A percentile compares a stretch with the other conserved stretches of the same genome.
These are phyloP conservation scores for Dufourea novaeangliae DNA, from an alignment of 1,140 invertebrate species.

Conservation along the genomic window DNA sequence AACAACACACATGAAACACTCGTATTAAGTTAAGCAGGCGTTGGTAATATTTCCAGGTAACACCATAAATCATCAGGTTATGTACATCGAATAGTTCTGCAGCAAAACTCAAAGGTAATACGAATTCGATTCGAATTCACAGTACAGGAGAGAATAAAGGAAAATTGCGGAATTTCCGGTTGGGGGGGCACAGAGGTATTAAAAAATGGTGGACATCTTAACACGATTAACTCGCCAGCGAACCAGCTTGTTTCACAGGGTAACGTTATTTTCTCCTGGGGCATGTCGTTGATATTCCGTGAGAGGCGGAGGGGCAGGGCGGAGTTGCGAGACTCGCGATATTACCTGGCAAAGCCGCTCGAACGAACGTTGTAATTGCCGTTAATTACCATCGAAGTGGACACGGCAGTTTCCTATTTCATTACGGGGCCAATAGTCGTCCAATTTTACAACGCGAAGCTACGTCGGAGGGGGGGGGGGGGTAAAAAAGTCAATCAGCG, in stretches of 20 bases:
- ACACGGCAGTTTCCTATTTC: slow-evolving; percentile 53
- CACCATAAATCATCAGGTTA: not conserved
- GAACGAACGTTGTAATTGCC: slow-evolving; percentile 52
- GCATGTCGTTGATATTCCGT: slow-evolving; percentile 1
- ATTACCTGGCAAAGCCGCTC: slow-evolving; percentile 20
- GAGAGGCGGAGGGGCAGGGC: too few relatives aligned
- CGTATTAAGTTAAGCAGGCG: too few relatives aligned
- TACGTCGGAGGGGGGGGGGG: not conserved
- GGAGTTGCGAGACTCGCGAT: slow-evolving; percentile 1
- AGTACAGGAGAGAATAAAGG: not conserved
- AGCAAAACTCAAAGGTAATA: not conserved
- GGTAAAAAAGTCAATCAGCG: slow-evolving; percentile 59
- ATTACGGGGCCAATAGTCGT: slow-evolving; percentile 50
- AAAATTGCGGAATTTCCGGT: not conserved
- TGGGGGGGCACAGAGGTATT: not conserved
- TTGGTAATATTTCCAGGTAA: too few relatives aligned
- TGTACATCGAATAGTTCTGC: not conserved
- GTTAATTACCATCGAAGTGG: slow-evolving; percentile 55
- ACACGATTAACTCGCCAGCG: not conserved
- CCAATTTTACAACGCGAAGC: slow-evolving; percentile 33
- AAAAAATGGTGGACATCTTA: not conserved
- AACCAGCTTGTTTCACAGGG: not conserved
- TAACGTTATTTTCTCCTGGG: not conserved
- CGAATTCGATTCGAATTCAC: not conserved
- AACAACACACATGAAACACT: too few relatives aligned